These are phyloP conservation scores for Seladonia tumulorum DNA, from an alignment of 2,888 invertebrate genomes.

Conservation along the genomic window DNA sequence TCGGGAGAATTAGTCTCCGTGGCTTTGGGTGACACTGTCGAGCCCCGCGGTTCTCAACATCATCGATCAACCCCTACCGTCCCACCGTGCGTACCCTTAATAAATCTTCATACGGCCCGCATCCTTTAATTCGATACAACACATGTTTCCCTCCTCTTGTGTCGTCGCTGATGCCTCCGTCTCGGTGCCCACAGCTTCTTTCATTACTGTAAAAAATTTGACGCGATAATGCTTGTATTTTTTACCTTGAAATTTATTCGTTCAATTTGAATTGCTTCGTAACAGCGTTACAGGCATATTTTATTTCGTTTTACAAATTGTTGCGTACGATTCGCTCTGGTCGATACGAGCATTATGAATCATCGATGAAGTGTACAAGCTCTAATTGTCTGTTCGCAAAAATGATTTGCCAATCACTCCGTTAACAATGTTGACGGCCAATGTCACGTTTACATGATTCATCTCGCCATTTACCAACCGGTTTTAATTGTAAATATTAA, in stretches of 20 bases:
- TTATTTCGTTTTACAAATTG: neutral
- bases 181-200: neutral
- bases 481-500: neutral
- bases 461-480: neutral
- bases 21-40: conserved; percentile 27
- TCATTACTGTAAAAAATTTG: neutral
- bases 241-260: neutral
- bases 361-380: neutral
- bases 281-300: neutral
- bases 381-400: neutral
- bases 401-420: neutral
- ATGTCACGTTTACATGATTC: conserved; percentile 1
- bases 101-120: conserved; percentile 34
- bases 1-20: conserved; percentile 41
- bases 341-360: neutral
- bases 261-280: neutral
- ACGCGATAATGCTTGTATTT: neutral
- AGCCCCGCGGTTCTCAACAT: conserved; percentile 42
- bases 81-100: conserved; percentile 12
- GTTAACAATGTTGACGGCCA: neutral
- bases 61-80: conserved; percentile 17
- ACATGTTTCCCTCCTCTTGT: neutral
- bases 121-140: conserved; percentile 42
- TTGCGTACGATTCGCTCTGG: neutral
- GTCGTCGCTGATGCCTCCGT: neutral